Base-by-base conservation (phyloP, 2,888 invertebrate genomes). In the Dyspetes luteomarginatus region DNA sequence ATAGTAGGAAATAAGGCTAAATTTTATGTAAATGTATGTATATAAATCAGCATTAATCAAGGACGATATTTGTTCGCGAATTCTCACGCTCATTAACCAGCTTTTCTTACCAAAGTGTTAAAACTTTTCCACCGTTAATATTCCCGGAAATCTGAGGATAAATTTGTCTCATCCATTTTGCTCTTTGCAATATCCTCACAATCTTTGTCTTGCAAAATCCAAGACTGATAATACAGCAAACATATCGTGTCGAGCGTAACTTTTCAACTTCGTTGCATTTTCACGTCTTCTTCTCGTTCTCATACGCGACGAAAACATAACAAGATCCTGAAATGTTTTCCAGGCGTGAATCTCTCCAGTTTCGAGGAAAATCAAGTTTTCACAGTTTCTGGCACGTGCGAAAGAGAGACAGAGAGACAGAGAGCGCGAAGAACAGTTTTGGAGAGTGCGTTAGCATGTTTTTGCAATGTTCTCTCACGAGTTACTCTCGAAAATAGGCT, bases 81-180 rank as follows among this genome's bases (percentile, higher is more conserved):
- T 24, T 62, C 43, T 28, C 17, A 30, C 56, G 56, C 56, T 56
- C n/a, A n/a, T 62, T 62, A 62, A 12, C 41, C 9, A 7, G 7
- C 48, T 43, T 15, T 62, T 62, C 43, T n/a, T 7, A 41, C 22
- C 41, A 43, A 28, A 7, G 36, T 36, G 24, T 22, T 43, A 41
- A 55, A 64, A 73, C 26, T 55, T 55, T 55, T 4, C 7, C 26
- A 4, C n/a, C 28, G n/a, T 26, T 55, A 26, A n/a, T 26, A 24
- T 52, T n/a, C 24, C 9, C n/a, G 26, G 55, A 55, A 55, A 55
- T 26, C 3, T 26, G n/a, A 19, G 26, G n/a, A n/a, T 26, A 12
- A 24, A 55, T 26, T 55, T n/a, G 3, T n/a, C 12, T 22, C 55
- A n/a, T 4, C n/a, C 17, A 19, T 19, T 48, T 15, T 19, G 15